phyloP scores from a whole-genome alignment of 2,888 invertebrate species.

The Acronicta leporina region DNA sequence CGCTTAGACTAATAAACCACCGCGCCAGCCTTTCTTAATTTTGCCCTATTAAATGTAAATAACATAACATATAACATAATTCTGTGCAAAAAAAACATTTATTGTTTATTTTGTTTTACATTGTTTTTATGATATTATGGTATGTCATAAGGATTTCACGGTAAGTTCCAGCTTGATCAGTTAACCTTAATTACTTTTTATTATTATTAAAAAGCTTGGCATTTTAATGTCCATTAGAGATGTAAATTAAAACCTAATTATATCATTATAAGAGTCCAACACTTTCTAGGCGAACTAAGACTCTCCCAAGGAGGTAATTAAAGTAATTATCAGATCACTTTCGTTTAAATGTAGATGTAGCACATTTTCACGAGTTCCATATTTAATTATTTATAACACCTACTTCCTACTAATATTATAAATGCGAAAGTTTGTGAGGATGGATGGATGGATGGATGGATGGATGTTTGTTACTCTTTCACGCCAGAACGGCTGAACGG shows the following conservation, averaged over 20 bases:
- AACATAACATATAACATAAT: no score
- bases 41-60: slow-evolving; percentile 15
- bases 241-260: slow-evolving; percentile 38
- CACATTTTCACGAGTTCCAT: neutral
- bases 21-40: no score
- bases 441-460: no score
- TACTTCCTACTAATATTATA: no score
- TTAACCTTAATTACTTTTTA: slow-evolving; percentile 13
- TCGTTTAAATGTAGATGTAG: neutral
- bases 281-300: neutral
- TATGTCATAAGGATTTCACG: neutral
- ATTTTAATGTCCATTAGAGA: slow-evolving; percentile 13
- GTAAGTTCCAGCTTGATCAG: slow-evolving; percentile 6
- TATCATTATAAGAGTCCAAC: slow-evolving; percentile 14
- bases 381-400: no score
- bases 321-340: slow-evolving; percentile 24
- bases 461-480: no score
- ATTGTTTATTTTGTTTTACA: no score
- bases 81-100: no score
- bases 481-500: no score
- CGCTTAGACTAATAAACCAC: no score
- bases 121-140: no score
- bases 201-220: slow-evolving; percentile 20
- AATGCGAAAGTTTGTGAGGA: no score
- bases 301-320: slow-evolving; percentile 10